A percentile compares a stretch with the other conserved stretches of the same genome.
These are phyloP conservation scores for Crotalus adamanteus DNA, from an alignment of 2,797 vertebrate genomes.

Conservation along the genomic window DNA sequence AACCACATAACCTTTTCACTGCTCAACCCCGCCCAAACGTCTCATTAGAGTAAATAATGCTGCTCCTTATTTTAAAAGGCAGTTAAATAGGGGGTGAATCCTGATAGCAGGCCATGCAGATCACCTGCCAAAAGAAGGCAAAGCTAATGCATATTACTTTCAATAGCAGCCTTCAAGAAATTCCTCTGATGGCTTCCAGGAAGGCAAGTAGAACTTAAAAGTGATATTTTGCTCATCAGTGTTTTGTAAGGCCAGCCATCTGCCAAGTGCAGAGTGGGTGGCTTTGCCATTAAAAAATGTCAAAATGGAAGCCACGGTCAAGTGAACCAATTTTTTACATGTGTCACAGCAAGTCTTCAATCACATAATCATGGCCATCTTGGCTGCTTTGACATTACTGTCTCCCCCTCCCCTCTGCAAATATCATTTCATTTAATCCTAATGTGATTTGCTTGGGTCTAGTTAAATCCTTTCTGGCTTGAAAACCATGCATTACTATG, in stretches of 20 bases:
- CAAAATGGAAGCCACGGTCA: neutral
- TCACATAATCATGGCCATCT: neutral
- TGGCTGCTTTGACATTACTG: neutral
- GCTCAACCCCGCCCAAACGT: conserved; percentile 42
- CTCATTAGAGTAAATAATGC: conserved; percentile 56
- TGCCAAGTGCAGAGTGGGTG: neutral
- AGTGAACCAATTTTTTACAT: neutral
- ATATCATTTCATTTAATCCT: neutral
- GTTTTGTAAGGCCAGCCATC: neutral
- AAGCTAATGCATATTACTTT: accelerated
- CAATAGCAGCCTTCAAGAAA: conserved; percentile 31
- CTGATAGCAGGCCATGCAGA: conserved; percentile 7
- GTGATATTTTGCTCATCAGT: conserved; percentile 35
- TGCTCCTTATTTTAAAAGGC: conserved; percentile 45
- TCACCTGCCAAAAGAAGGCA: conserved; percentile 14
- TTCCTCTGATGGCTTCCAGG: neutral
- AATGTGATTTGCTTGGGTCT: neutral
- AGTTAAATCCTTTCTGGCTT: neutral
- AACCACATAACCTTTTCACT: conserved; percentile 16
- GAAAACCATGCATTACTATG: neutral
- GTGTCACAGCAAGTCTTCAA: neutral
- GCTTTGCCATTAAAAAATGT: neutral
- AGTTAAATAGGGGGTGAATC: conserved; percentile 26
- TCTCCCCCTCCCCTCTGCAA: neutral
- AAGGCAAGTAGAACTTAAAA: conserved; percentile 32